A percentile compares a stretch with the other conserved stretches of the same genome.
phyloP scores from a whole-genome alignment of 2,797 vertebrate genomes.

The Fistularia commersonii region DNA sequence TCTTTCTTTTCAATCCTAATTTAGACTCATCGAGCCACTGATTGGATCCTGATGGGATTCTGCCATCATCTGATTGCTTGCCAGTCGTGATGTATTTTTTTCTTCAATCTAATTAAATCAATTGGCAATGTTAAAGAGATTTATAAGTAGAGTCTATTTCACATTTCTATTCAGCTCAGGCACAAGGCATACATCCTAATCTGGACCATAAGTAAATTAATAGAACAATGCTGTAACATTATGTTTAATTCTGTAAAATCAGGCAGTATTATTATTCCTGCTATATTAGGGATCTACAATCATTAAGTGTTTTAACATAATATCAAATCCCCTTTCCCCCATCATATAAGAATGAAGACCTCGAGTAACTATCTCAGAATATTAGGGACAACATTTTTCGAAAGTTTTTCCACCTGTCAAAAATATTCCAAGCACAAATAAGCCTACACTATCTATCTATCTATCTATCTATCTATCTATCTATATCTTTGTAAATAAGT shows the following conservation, averaged over 20 bases:
- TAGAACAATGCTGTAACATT: conserved; percentile 21
- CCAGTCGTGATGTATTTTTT: conserved; percentile 43
- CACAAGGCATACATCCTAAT: conserved; percentile 41
- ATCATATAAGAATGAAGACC: conserved; percentile 16
- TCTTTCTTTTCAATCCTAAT: conserved; percentile 54
- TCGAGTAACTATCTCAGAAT: conserved; percentile 6
- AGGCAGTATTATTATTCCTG: not conserved
- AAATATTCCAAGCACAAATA: too few species aligned
- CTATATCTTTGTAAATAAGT: too few species aligned
- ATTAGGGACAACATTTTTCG: too few species aligned
- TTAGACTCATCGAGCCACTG: conserved; percentile 55
- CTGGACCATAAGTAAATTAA: conserved; percentile 43
- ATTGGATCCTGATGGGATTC: conserved; percentile 62
- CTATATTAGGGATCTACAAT: conserved; percentile 30
- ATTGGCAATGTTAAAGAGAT: conserved; percentile 47
- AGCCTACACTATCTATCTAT: too few species aligned
- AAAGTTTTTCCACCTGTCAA: too few species aligned
- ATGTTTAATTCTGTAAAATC: conserved; percentile 29
- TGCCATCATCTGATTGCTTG: conserved; percentile 47
- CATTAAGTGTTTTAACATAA: conserved; percentile 9
- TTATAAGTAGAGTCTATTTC: conserved; percentile 35
- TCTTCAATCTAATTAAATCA: conserved; percentile 62
- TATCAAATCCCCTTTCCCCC: conserved; percentile 11
- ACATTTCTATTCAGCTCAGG: conserved; percentile 21
- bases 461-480: too few species aligned